A percentile compares a stretch with the other conserved stretches of the same genome.
Evolutionary conservation across 2,797 vertebrate genomes (phyloP).

Genomic region (Sebastes cheni): DNA sequence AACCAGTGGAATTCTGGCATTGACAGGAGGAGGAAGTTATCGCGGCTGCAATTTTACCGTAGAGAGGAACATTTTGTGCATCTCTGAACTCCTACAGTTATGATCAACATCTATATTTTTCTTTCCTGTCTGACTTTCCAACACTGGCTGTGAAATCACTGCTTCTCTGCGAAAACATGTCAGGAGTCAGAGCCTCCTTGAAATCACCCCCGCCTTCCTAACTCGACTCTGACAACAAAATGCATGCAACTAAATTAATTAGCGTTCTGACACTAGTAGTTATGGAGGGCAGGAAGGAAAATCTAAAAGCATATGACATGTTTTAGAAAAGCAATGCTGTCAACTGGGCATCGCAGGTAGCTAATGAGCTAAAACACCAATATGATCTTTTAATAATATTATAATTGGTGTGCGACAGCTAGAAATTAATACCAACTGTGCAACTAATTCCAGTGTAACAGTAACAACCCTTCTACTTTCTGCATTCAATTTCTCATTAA

Average conservation of each 20-base stretch:
- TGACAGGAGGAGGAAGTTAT: not conserved
- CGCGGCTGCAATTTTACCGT: not conserved
- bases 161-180: not conserved
- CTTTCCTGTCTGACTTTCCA: too few species aligned
- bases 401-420: not conserved
- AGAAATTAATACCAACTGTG: not conserved
- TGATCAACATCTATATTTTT: not conserved
- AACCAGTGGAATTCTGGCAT: not conserved
- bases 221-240: not conserved
- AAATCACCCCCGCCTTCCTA: not conserved
- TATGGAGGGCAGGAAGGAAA: not conserved
- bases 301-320: not conserved
- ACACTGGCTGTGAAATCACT: not conserved
- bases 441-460: not conserved
- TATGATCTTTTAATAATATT: not conserved
- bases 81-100: not conserved
- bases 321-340: not conserved
- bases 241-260: not conserved
- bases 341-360: not conserved
- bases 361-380: not conserved
- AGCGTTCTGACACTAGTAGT: not conserved
- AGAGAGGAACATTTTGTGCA: not conserved
- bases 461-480: constrained; percentile 1
- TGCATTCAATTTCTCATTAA: constrained; percentile 22
- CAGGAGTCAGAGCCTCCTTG: too few species aligned